Evolutionary conservation across 2,113 vertebrate species (phyloP), one percentile per base, ranked within the genome.

Genomic region (Verasper variegatus): DNA sequence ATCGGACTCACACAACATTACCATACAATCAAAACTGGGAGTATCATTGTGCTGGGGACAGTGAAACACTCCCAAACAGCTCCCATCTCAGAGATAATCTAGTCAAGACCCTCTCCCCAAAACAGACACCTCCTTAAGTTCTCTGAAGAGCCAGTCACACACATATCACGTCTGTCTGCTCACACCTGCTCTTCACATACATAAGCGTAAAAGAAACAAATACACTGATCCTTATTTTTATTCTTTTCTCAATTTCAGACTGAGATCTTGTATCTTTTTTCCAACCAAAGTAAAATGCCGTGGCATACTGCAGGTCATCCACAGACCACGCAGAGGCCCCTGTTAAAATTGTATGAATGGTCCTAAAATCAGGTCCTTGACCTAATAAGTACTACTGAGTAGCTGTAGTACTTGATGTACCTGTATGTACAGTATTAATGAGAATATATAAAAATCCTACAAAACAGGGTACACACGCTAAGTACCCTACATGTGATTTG

Each of bases 11-110:
- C 31, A 31, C 1, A 8, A 77, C 15, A 15, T 49, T 5, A 24
- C 60, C 54, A 26, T 65, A 72, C 68, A 60, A 56, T 35, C 59
- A 45, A 58, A 71, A 17, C 27, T 18, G 63, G 76, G 74, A 80
- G 78, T 63, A 69, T 49, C 42, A 52, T 21, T 3, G 13, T 60
- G 74, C 27, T 60, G 45, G 52, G 45, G 52, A 42, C 17, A 61
- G 56, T 80, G 26, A 57, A 15, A 26, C 37, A 68, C 68, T 71
- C 67, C 56, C 54, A 37, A 64, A 77, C 66, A 63, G 51, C 56
- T 67, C 64, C 64, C 21, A 75, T 23, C 60, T 61, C 42, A 78
- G 37, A 66, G 6, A 26, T 55, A 10, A 9, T 62, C n/a, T 24
- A 21, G 35, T 55, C 42, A 77, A 62, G 23, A 52, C 49, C 5